A percentile compares a stretch with the other conserved stretches of the same genome.
phyloP scores from a whole-genome alignment of 2,888 invertebrate species.

The Meliscaeva auricollis region DNA sequence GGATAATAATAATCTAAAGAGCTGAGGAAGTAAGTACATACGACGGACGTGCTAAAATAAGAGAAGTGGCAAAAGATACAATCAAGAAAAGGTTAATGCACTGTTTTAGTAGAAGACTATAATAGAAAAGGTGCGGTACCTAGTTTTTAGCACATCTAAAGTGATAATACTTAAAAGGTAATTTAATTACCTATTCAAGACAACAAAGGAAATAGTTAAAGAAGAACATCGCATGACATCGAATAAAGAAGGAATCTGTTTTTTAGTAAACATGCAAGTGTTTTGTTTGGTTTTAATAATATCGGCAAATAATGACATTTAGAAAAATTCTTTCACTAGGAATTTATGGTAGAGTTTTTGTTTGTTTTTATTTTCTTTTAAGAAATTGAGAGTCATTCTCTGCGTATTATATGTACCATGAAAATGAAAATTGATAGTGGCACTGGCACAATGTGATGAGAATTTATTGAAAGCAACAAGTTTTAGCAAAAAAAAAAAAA shows the following conservation, averaged over 20 bases:
- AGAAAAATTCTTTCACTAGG: slow-evolving; percentile 22
- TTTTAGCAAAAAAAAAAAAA: background rate
- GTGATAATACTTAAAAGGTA: background rate
- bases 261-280: slow-evolving; percentile 51
- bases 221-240: background rate
- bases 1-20: slow-evolving; percentile 50
- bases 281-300: slow-evolving; percentile 7
- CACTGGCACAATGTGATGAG: slow-evolving; percentile 42
- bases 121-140: slow-evolving; percentile 35
- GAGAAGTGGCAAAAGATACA: background rate
- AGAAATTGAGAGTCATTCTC: slow-evolving; percentile 60
- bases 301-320: slow-evolving; percentile 49
- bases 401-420: background rate
- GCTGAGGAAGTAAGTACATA: slow-evolving; percentile 5
- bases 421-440: slow-evolving; percentile 61
- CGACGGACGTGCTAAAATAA: background rate
- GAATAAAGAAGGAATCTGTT: slow-evolving; percentile 14
- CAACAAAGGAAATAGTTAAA: background rate
- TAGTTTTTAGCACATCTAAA: background rate
- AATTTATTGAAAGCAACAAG: slow-evolving; percentile 38
- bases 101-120: slow-evolving; percentile 31
- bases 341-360: slow-evolving; percentile 35
- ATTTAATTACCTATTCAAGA: background rate
- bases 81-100: slow-evolving; percentile 62
- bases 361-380: slow-evolving; percentile 3